Percentiles rank a stretch among this genome's conserved stretches.
These are phyloP conservation scores for Coboldia fuscipes DNA, from an alignment of 1,140 invertebrate genomes.

Conservation along the genomic window DNA sequence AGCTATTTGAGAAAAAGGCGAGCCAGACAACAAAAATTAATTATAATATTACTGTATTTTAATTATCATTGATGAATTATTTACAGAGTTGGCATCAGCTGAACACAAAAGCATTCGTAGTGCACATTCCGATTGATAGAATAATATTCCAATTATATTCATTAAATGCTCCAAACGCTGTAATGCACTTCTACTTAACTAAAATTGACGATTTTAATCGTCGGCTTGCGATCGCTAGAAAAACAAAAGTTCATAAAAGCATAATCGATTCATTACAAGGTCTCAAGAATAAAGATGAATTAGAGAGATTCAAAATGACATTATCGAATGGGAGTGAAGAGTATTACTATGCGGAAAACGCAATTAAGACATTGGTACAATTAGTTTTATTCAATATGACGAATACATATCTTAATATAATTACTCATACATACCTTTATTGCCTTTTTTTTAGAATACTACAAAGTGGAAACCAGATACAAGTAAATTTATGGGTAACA, in stretches of 20 bases:
- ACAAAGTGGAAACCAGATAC: too few relatives aligned
- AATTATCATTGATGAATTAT: neutral
- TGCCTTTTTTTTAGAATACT: too few relatives aligned
- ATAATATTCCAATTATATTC: slow-evolving; percentile 13
- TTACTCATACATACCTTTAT: too few relatives aligned
- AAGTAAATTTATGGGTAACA: too few relatives aligned
- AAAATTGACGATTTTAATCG: slow-evolving; percentile 15
- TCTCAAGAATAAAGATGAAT: slow-evolving; percentile 14
- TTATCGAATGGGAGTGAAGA: slow-evolving; percentile 15
- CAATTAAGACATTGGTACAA: slow-evolving; percentile 13
- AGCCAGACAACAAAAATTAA: neutral
- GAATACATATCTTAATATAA: too few relatives aligned
- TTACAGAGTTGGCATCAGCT: slow-evolving; percentile 14
- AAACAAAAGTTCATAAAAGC: slow-evolving; percentile 14
- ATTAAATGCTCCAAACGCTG: slow-evolving; percentile 12
- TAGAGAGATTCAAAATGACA: slow-evolving; percentile 13
- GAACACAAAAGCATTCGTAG: slow-evolving; percentile 17
- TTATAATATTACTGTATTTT: neutral
- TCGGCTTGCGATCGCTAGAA: slow-evolving; percentile 11
- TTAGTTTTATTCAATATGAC: too few relatives aligned
- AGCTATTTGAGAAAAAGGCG: slow-evolving; percentile 14
- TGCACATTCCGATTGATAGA: slow-evolving; percentile 15
- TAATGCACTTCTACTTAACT: slow-evolving; percentile 15
- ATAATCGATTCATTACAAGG: slow-evolving; percentile 16
- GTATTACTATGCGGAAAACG: slow-evolving; percentile 19